Evolutionary conservation across 2,797 vertebrate species (phyloP).

Genomic region (Epinephelus coioides): DNA sequence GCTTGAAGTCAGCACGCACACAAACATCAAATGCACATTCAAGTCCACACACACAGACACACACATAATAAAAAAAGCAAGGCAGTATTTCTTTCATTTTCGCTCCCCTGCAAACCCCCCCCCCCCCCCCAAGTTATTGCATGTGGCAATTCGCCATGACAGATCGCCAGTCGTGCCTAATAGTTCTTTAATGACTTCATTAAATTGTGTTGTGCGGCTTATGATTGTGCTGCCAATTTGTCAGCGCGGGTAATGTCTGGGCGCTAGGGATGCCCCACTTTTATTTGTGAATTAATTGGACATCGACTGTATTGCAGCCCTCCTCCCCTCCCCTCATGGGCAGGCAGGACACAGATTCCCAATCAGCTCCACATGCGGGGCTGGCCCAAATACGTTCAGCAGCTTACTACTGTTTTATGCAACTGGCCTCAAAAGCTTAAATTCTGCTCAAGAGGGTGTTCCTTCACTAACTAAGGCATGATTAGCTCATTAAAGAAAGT

Average conservation of each 20-base stretch:
- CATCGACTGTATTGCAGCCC: slow-evolving; percentile 71
- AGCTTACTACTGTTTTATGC: slow-evolving; percentile 36
- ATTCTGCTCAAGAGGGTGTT: slow-evolving; percentile 10
- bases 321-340: slow-evolving; percentile 18
- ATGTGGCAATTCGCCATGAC: slow-evolving; percentile 87
- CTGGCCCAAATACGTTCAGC: slow-evolving; percentile 42
- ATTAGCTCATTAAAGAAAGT: slow-evolving; percentile 37
- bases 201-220: slow-evolving; percentile 89
- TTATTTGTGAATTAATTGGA: slow-evolving; percentile 87
- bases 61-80: slow-evolving; percentile 39
- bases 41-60: slow-evolving; percentile 25
- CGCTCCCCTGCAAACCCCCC: slow-evolving; percentile 31
- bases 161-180: slow-evolving; percentile 86
- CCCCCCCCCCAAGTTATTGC: slow-evolving; percentile 78
- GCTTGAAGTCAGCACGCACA: slow-evolving; percentile 34
- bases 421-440: slow-evolving; percentile 29
- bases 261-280: slow-evolving; percentile 84
- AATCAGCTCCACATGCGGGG: slow-evolving; percentile 44
- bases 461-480: slow-evolving; percentile 11
- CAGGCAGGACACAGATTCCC: slow-evolving; percentile 54
- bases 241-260: slow-evolving; percentile 84
- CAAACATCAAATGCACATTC: slow-evolving; percentile 28
- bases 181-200: slow-evolving; percentile 90
- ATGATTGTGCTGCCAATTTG: slow-evolving; percentile 85
- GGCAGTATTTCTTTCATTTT: slow-evolving; percentile 69